A percentile compares a stretch with the other conserved stretches of the same genome.
These are phyloP conservation scores for Geophilus truncorum DNA, from an alignment of 2,888 invertebrate genomes.

Conservation along the genomic window DNA sequence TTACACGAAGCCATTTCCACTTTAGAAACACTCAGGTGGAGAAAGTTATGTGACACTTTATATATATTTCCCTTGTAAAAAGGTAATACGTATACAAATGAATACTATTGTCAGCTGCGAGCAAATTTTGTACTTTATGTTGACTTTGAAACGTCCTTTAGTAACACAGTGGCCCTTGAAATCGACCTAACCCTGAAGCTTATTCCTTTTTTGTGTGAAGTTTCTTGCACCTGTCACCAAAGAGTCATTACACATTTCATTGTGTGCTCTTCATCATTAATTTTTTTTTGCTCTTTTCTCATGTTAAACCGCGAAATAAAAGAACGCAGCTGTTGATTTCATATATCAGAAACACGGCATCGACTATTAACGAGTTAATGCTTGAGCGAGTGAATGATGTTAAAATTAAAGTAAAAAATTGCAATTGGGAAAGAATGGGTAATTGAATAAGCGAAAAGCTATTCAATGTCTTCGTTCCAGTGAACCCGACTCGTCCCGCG, in stretches of 20 bases:
- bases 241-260: background rate
- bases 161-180: background rate
- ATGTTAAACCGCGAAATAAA: background rate
- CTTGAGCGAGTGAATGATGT: background rate
- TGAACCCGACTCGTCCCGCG: background rate
- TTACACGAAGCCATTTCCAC: too few relatives aligned
- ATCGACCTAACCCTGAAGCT: background rate
- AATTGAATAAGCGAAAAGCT: background rate
- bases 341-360: background rate
- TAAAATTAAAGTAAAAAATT: background rate
- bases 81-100: background rate
- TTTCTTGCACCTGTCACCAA: background rate
- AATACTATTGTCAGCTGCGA: background rate
- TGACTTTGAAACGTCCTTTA: background rate
- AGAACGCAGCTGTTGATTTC: background rate
- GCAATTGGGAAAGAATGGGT: background rate
- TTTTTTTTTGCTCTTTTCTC: background rate
- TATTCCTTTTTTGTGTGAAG: background rate
- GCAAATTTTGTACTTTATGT: background rate
- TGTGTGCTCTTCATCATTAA: background rate
- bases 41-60: background rate
- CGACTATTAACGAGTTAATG: background rate
- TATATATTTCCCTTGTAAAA: background rate
- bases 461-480: background rate
- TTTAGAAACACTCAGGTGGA: background rate